A percentile compares a stretch with the other conserved stretches of the same genome.
phyloP scores from a whole-genome alignment of 2,888 invertebrate species.

The Dynastes grantii region DNA sequence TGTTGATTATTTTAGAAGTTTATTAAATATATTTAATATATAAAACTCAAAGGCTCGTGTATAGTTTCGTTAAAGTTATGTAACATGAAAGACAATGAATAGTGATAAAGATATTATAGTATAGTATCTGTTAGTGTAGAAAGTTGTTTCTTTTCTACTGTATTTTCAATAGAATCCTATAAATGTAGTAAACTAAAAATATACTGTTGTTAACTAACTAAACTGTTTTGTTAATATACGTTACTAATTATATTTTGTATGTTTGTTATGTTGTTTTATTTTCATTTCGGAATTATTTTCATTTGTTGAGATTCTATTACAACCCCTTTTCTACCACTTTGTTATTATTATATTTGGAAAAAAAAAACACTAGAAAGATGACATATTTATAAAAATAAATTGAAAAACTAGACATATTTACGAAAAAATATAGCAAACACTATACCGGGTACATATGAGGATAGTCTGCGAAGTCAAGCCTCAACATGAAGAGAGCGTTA shows the following conservation, averaged over 20 bases:
- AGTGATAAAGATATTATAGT: constrained; percentile 44
- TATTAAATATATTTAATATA: constrained; percentile 20
- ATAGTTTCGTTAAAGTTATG: constrained; percentile 40
- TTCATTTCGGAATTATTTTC: not conserved
- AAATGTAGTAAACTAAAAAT: constrained; percentile 38
- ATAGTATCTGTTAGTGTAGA: constrained; percentile 17
- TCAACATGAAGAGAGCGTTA: too few species aligned
- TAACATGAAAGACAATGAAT: constrained; percentile 48
- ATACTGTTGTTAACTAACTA: constrained; percentile 10
- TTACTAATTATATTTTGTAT: constrained; percentile 41
- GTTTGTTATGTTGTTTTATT: not conserved
- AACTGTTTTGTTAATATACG: constrained; percentile 13
- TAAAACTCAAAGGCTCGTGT: constrained; percentile 48
- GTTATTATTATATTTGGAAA: too few species aligned
- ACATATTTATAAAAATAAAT: too few species aligned
- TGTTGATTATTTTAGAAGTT: constrained; percentile 41
- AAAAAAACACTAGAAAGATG: too few species aligned
- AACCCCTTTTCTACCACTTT: too few species aligned
- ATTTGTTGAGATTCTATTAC: not conserved
- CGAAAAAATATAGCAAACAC: too few species aligned
- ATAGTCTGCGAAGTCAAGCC: too few species aligned
- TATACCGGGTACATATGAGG: too few species aligned
- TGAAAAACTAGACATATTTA: too few species aligned
- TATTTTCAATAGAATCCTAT: constrained; percentile 14
- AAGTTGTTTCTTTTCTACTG: constrained; percentile 8